Base-by-base conservation (phyloP, 1,140 invertebrate species). In the Stegodyphus dumicola region DNA sequence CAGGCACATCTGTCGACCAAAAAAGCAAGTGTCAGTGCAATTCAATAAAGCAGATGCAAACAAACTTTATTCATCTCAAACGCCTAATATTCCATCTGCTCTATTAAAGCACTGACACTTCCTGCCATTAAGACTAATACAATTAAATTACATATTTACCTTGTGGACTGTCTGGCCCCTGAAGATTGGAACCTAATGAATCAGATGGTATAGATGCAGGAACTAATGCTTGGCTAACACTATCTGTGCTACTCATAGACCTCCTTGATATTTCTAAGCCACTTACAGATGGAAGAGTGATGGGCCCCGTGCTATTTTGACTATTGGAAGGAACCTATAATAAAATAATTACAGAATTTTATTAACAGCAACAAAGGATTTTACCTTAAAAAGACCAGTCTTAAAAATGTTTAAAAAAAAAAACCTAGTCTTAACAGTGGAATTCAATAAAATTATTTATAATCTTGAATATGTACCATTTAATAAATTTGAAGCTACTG, bases 261-360 rank as follows among this genome's bases (percentile, higher is more conserved):
- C 81, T 67, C 81, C 81, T 85, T 6, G 81, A 85, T 85, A 85
- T 85, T 85, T 85, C 81, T 85, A 85, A 85, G 74, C 81, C 81
- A 85, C 81, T 85, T 76, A 85, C 81, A 76, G 81, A 85, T 77
- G 81, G 81, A 85, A 85, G 81, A 67, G 17, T 75, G 54, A 85
- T 75, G 64, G 76, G 81, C 56, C 81, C 81, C 70, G 81, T 85
- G 60, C 81, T 85, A 70, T 85, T 85, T 85, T 85, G 81, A 85
- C 81, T 85, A 85, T 66, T 85, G 49, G 81, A 85, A 85, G 81
- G 81, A 85, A 85, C 81, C 81, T 85, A 60, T 48, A 84, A 84
- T 13, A 67, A 13, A 6, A 51, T 10, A 52, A 73, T 17, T 10
- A 69, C 9, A n/a, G 9, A 69, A 69, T 17, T 10, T 13, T 9